These are phyloP conservation scores for Phalloptychus januarius DNA, from an alignment of 2,797 vertebrate genomes.

Conservation along the genomic window DNA sequence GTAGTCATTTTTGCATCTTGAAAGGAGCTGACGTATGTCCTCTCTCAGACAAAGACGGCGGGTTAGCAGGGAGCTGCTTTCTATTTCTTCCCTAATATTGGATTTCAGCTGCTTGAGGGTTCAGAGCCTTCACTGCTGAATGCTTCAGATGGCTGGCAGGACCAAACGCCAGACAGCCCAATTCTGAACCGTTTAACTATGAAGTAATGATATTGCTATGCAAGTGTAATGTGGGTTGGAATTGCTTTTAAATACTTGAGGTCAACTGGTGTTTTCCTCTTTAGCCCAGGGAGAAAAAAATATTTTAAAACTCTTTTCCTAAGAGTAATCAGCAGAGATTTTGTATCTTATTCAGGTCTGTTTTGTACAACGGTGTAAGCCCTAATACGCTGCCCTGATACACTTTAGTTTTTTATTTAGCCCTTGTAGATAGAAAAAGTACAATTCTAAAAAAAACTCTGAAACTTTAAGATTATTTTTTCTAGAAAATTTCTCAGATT, in stretches of 20 bases:
- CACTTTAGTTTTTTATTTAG: too few species aligned
- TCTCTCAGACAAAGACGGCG: neutral
- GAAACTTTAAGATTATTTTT: too few species aligned
- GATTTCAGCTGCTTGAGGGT: slow-evolving; percentile 3
- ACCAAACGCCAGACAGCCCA: neutral
- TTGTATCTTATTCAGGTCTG: neutral
- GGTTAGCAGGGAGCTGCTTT: neutral
- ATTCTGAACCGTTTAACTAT: neutral
- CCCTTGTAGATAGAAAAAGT: too few species aligned
- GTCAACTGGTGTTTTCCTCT: neutral
- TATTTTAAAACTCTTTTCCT: neutral
- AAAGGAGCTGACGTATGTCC: neutral
- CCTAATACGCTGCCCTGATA: too few species aligned
- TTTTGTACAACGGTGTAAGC: neutral
- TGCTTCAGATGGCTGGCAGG: neutral
- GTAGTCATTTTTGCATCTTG: neutral
- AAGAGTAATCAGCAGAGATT: neutral
- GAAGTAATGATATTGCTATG: neutral
- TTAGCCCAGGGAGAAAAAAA: neutral
- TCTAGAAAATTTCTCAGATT: too few species aligned
- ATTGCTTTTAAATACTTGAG: neutral
- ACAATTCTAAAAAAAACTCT: too few species aligned
- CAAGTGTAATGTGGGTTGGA: neutral
- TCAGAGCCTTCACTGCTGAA: slow-evolving; percentile 4
- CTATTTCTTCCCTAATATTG: slow-evolving; percentile 1